A percentile compares a stretch with the other conserved stretches of the same genome.
Evolutionary conservation across 1,140 invertebrate genomes (phyloP).

Genomic region (Meloidogyne floridensis): DNA sequence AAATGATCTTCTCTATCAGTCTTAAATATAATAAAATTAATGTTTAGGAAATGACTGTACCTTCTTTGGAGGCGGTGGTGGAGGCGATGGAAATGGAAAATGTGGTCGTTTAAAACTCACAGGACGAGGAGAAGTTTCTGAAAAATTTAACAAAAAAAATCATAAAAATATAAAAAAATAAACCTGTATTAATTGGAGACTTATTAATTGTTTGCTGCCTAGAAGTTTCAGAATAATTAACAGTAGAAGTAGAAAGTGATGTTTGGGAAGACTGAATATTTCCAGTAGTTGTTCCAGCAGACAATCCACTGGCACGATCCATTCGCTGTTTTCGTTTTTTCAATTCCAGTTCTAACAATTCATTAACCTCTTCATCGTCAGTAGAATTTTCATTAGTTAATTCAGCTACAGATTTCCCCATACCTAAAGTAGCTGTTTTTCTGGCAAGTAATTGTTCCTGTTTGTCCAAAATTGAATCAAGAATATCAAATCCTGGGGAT

Average conservation of each 20-base stretch:
- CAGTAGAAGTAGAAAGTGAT: background rate
- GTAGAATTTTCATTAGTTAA: background rate
- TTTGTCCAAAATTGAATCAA: constrained; percentile 35
- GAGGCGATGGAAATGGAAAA: constrained; percentile 6
- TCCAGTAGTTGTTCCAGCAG: background rate
- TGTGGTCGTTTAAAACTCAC: background rate
- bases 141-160: background rate
- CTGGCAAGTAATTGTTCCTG: constrained; percentile 30
- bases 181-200: background rate
- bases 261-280: background rate
- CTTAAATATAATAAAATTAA: background rate
- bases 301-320: background rate
- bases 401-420: constrained; percentile 16
- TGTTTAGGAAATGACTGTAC: background rate
- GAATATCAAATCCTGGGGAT: constrained; percentile 19
- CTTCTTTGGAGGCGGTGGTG: constrained; percentile 9
- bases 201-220: background rate
- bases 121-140: background rate
- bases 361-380: constrained; percentile 27
- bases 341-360: constrained; percentile 28
- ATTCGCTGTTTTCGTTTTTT: constrained; percentile 18
- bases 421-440: constrained; percentile 13
- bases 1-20: background rate
- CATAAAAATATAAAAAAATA: background rate
- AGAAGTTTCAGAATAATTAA: background rate